Evolutionary conservation across 2,797 vertebrate genomes (phyloP).

Genomic region (Coregonus ussuriensis): DNA sequence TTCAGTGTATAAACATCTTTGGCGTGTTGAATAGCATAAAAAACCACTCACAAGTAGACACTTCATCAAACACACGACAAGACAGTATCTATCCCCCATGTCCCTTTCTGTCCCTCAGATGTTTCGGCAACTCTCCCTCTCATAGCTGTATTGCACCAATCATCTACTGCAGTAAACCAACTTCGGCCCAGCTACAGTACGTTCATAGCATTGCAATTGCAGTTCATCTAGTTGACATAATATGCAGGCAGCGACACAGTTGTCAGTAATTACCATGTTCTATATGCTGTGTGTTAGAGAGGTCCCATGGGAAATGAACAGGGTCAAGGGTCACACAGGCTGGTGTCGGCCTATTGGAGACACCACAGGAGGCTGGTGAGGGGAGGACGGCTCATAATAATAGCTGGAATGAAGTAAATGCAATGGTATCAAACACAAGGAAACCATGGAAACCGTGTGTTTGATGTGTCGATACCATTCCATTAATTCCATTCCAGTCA

Average conservation of each 20-base stretch:
- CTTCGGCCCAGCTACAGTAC: constrained; percentile 24
- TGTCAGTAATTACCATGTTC: constrained; percentile 61
- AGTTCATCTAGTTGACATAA: constrained; percentile 65
- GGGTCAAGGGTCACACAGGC: constrained; percentile 64
- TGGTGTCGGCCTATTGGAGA: constrained; percentile 57
- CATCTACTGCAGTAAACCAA: constrained; percentile 23
- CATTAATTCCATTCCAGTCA: no score
- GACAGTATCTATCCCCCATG: not conserved
- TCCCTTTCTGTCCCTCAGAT: not conserved
- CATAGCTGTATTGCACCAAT: constrained; percentile 44
- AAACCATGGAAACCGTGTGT: no score
- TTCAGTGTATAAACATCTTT: not conserved
- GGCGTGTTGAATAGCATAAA: not conserved
- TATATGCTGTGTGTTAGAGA: constrained; percentile 47
- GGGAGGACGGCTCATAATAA: no score
- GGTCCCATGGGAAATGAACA: constrained; percentile 64
- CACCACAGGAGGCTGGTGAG: no score
- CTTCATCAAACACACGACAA: not conserved
- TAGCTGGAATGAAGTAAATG: no score
- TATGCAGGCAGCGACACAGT: constrained; percentile 63
- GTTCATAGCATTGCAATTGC: constrained; percentile 63
- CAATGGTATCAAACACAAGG: no score
- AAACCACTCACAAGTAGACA: not conserved
- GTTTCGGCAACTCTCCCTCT: not conserved
- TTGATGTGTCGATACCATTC: no score